These are phyloP conservation scores for Centropus unirufus DNA, from an alignment of 2,113 vertebrate species.

Conservation along the genomic window DNA sequence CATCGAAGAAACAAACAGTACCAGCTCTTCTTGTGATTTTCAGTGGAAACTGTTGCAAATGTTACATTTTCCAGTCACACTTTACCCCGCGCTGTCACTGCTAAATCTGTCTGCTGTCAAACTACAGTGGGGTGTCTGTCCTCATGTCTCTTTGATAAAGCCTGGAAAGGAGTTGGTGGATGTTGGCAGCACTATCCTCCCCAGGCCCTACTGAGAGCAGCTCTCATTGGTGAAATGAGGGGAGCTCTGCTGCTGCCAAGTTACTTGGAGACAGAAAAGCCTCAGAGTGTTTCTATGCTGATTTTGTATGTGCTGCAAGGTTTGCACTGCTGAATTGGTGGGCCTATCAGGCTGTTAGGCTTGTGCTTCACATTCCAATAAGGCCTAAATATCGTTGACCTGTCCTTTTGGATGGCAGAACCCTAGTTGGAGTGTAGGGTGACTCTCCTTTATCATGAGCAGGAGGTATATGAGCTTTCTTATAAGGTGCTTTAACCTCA, in stretches of 20 bases:
- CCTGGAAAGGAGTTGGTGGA: neutral
- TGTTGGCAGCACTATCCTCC: neutral
- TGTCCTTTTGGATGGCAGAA: neutral
- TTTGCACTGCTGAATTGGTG: accelerated
- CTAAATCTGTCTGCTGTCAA: conserved; percentile 53
- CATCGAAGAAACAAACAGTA: neutral
- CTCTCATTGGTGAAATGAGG: neutral
- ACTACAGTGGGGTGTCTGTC: neutral
- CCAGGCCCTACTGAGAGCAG: neutral
- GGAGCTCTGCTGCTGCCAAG: neutral
- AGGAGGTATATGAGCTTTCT: neutral
- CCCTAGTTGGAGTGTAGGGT: neutral
- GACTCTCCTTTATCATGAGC: neutral
- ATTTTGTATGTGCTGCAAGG: neutral
- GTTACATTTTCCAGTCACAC: conserved; percentile 15
- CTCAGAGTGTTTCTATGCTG: neutral
- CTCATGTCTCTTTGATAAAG: neutral
- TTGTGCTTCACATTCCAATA: neutral
- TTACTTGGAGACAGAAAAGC: neutral
- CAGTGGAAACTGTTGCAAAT: neutral
- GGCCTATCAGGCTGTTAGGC: neutral
- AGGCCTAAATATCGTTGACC: neutral
- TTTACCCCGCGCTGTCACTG: conserved; percentile 26
- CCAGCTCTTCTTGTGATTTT: neutral
- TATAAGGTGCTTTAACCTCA: neutral